Evolutionary conservation across 1,140 invertebrate species (phyloP), one percentile per base, ranked within the genome.

Genomic region (Saccostrea glomerata): DNA sequence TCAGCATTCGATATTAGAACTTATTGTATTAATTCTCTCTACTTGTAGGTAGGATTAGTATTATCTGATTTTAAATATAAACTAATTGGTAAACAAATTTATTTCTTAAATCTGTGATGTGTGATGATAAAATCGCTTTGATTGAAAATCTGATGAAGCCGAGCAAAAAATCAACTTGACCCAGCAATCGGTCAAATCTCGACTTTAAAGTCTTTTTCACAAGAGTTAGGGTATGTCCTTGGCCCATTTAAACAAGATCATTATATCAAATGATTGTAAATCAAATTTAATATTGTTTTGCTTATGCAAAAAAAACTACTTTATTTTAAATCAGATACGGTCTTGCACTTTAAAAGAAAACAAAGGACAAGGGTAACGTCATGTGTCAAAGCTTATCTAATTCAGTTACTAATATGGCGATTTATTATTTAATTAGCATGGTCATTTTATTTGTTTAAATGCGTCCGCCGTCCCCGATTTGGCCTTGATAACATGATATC

Each of bases 381-480:
- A 30, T 15, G 25, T 15, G 70, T 15, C 70, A 30, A 17, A 30
- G 23, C 70, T 77, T 30, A 77, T 77, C 70, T 15, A 23, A 77
- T 77, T 25, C 13, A 11, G 70, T 77, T 36, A 30, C 70, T 3
- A 77, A 77, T 77, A 30, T 77, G 15, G 25, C 70, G 25, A 77
- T 40, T 77, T 77, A 77, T 77, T 30, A 77, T 77, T 77, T 30
- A 77, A 77, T 77, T 77, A 77, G 25, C 70, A 25, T 77, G 30
- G 25, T 13, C 30, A 36, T 77, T 36, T 66, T 77, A 77, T 77
- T 77, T 77, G 70, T 77, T 77, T 36, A 36, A 36, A 77, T 77
- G 23, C 70, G 36, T 63, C 25, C 70, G 23, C 25, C 23, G 70
- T 77, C 15, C 17, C 60, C 13, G 70, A 77, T 77, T 25, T 13